These are phyloP conservation scores for Drosophila malerkotliana DNA, from an alignment of 1,140 invertebrate genomes.

Conservation along the genomic window DNA sequence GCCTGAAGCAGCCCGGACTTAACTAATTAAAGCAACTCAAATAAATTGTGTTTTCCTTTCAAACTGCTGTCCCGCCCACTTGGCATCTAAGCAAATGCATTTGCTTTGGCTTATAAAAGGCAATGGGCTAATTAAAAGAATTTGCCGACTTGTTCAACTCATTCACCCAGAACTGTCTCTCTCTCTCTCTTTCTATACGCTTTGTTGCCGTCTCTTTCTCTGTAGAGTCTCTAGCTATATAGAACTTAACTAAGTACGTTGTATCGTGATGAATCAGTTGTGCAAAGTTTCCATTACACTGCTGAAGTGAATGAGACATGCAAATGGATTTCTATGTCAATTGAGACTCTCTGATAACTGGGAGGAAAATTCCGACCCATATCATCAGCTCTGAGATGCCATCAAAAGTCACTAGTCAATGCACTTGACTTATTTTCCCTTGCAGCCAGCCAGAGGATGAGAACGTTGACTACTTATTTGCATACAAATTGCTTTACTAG, in stretches of 20 bases:
- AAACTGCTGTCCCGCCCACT: slow-evolving; percentile 22
- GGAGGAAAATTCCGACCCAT: slow-evolving; percentile 3
- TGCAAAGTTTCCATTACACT: slow-evolving; percentile 1
- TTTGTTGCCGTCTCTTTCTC: neutral
- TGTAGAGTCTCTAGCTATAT: neutral
- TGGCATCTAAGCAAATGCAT: slow-evolving; percentile 56
- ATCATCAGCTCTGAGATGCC: slow-evolving; percentile 25
- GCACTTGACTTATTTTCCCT: slow-evolving; percentile 73
- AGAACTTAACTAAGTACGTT: slow-evolving; percentile 43
- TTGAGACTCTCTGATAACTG: slow-evolving; percentile 44
- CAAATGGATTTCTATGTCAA: slow-evolving; percentile 75
- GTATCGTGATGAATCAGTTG: slow-evolving; percentile 20
- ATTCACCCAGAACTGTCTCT: slow-evolving; percentile 23
- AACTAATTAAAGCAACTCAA: slow-evolving; percentile 46
- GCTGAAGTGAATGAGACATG: slow-evolving; percentile 42
- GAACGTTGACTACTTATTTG: slow-evolving; percentile 71
- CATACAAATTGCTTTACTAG: slow-evolving; percentile 66
- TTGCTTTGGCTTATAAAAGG: slow-evolving; percentile 59
- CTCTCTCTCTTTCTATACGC: slow-evolving; percentile 4
- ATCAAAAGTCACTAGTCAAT: slow-evolving; percentile 64
- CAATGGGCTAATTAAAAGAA: slow-evolving; percentile 70
- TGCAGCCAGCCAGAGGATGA: slow-evolving; percentile 4
- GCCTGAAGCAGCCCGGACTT: slow-evolving; percentile 19
- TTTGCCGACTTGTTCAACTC: slow-evolving; percentile 57
- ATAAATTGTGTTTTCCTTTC: slow-evolving; percentile 34